Evolutionary conservation across 2,888 invertebrate species (phyloP).

Genomic region (Iphiclides podalirius): DNA sequence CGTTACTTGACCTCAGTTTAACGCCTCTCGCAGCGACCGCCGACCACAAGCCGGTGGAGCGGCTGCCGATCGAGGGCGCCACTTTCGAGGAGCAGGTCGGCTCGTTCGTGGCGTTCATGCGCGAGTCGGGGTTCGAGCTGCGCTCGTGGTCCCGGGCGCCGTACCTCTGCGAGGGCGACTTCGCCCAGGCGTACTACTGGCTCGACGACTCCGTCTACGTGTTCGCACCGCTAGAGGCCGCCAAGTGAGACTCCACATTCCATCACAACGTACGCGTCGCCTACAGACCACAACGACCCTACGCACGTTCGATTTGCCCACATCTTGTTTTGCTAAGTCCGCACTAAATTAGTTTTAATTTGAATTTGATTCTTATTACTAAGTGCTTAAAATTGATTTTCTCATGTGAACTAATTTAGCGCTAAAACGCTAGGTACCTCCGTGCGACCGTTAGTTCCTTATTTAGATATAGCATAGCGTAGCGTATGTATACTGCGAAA

Average conservation of each 20-base stretch:
- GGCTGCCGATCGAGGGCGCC: constrained; percentile 83
- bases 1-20: too few species aligned
- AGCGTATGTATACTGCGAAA: too few species aligned
- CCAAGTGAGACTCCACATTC: neutral
- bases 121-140: constrained; percentile 87
- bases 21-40: constrained; percentile 83
- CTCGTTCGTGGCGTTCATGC: constrained; percentile 82
- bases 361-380: too few species aligned
- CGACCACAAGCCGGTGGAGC: constrained; percentile 86
- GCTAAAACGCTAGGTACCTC: too few species aligned
- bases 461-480: too few species aligned
- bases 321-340: too few species aligned
- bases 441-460: too few species aligned
- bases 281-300: too few species aligned
- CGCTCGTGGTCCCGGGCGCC: constrained; percentile 94
- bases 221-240: constrained; percentile 64
- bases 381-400: too few species aligned
- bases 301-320: too few species aligned
- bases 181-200: constrained; percentile 94
- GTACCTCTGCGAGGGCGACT: constrained; percentile 98
- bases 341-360: too few species aligned
- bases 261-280: neutral
- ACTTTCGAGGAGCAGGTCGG: constrained; percentile 90
- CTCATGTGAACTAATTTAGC: too few species aligned
- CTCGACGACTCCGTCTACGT: constrained; percentile 95